Percentiles rank a stretch among this genome's conserved stretches.
Conservation (phyloP, 2,113 vertebrate genomes). For the Eretmochelys imbricata region DNA sequence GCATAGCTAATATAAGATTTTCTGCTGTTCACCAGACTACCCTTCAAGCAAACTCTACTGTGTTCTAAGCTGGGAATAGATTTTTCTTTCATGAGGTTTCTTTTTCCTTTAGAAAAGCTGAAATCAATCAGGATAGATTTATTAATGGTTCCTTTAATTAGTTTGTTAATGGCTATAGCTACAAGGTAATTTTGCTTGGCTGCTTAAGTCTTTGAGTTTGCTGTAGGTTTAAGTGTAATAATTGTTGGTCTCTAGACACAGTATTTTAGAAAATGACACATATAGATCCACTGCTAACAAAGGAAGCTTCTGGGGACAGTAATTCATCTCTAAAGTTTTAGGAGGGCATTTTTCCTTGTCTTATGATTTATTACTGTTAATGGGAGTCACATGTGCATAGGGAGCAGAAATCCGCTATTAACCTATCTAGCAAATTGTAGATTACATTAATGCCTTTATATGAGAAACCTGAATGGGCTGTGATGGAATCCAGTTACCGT, state of each 20-base stretch:
- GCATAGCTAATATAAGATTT: not conserved
- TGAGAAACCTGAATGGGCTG: not conserved
- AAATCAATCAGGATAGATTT: conserved; percentile 23
- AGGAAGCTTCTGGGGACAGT: not conserved
- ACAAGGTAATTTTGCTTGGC: not conserved
- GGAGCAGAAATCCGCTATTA: conserved; percentile 14
- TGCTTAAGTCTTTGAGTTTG: not conserved
- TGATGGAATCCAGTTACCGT: not conserved
- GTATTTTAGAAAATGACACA: not conserved
- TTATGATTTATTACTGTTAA: not conserved
- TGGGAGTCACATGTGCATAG: not conserved
- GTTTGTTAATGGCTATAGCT: conserved; percentile 36
- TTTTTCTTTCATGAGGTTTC: not conserved
- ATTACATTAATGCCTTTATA: not conserved
- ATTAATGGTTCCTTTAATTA: conserved; percentile 55
- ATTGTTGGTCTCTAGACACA: not conserved
- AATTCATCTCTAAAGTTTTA: not conserved
- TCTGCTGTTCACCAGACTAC: not conserved
- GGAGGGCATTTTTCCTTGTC: not conserved
- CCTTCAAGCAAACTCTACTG: not conserved
- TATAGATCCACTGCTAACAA: not conserved
- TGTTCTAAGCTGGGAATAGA: not conserved
- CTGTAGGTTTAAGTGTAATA: not conserved
- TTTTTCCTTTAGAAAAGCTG: conserved; percentile 26
- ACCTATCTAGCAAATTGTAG: not conserved